Evolutionary conservation across 92 coral and sea anemone species (phyloP).

Genomic region (Pocillopora grandis): DNA sequence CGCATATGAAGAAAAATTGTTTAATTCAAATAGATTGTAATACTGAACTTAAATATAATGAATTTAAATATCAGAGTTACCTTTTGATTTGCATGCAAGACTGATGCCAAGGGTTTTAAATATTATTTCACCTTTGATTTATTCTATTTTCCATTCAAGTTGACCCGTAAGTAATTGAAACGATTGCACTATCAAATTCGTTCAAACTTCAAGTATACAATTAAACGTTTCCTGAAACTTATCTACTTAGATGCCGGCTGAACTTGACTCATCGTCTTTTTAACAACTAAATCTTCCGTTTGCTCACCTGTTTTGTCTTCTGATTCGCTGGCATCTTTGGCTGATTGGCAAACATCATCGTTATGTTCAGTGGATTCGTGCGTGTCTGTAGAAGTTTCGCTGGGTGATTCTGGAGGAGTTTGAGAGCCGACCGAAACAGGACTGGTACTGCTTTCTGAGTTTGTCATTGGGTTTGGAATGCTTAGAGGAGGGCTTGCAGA

Average conservation of each 20-base stretch:
- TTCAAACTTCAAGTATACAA: background rate
- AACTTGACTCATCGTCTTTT: background rate
- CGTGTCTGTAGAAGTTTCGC: slow-evolving; percentile 20
- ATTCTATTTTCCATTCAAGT: slow-evolving; percentile 13
- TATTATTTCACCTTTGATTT: slow-evolving; percentile 1
- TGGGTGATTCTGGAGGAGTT: slow-evolving; percentile 36
- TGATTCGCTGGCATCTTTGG: slow-evolving; percentile 38
- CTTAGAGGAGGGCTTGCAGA: slow-evolving; percentile 30
- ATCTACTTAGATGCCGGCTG: background rate
- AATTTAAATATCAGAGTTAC: no score
- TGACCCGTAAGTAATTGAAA: slow-evolving; percentile 41
- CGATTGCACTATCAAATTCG: slow-evolving; percentile 16
- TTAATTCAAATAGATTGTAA: background rate
- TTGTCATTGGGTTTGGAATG: background rate
- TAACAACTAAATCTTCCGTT: background rate
- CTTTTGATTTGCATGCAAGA: background rate
- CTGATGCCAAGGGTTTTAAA: background rate
- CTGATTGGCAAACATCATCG: slow-evolving; percentile 22
- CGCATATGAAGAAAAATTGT: background rate
- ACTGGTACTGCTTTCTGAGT: slow-evolving; percentile 20
- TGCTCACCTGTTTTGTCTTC: slow-evolving; percentile 48
- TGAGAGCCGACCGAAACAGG: slow-evolving; percentile 7
- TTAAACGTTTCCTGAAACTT: background rate
- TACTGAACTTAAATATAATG: background rate
- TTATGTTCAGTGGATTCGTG: background rate